Base-by-base conservation (phyloP, 2,888 invertebrate species). In the Eupithecia abbreviata region DNA sequence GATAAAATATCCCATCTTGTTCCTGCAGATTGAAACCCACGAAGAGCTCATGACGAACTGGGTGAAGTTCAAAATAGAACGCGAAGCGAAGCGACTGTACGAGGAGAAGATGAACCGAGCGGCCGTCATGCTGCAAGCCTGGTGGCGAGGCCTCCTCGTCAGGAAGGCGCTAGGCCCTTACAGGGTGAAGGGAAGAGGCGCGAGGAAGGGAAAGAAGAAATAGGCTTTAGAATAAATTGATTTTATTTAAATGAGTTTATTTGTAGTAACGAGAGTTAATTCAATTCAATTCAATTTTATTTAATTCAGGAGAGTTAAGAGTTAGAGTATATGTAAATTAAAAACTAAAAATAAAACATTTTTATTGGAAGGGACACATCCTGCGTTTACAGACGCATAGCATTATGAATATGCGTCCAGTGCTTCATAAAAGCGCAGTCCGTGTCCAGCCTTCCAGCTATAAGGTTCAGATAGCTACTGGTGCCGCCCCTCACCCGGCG, bases 61-160 rank as follows among this genome's bases (percentile, higher is more conserved):
- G 94, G 77, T 82, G 9, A 15, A 85, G 2, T 93, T 93, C 80
- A 93, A 93, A 78, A 86, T 89, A 1, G 90, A 88, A 30, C 90
- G 94, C 0, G 92, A 92, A 77, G 87, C 84, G 68, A 88, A 85
- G 2, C 88, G 91, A 0, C 77, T 66, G 4, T 92, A 93, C 78
- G 80, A 83, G 0, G 87, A 89, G 68, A 90, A 87, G 81, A 94
- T 94, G 93, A 85, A 79, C 4, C 88, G 85, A 0, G 89, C 92
- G 0, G 94, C 94, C 0, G 83, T 89, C 4, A 84, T 81, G 2
- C 91, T 93, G 58, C 94, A 94, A 78, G 90, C 93, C 12, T 94
- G 94, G 94, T 94, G 94, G 94, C 90, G 94, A 15, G 84, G 84
- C 2, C 45, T 84, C 6, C 74, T 83, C 12, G 83, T 83, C 15